Percentiles rank a stretch among this genome's conserved stretches.
These are phyloP conservation scores for Kradibia gibbosae DNA, from an alignment of 1,140 invertebrate species.

Conservation along the genomic window DNA sequence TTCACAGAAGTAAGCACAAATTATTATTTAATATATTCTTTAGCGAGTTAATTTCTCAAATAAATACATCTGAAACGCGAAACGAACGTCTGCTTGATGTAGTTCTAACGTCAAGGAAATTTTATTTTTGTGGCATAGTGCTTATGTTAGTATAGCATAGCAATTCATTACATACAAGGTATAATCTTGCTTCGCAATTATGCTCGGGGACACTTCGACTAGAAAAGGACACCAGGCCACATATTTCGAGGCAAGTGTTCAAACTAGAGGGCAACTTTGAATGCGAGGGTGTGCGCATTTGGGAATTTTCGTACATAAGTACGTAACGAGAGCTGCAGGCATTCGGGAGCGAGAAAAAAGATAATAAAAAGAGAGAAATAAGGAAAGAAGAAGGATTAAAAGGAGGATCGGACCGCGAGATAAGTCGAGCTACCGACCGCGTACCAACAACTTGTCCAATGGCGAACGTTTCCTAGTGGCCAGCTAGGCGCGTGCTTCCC, in stretches of 20 bases:
- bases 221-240: too few relatives aligned
- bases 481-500: conserved; percentile 54
- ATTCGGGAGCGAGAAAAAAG: conserved; percentile 48
- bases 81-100: too few relatives aligned
- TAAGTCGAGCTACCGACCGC: conserved; percentile 60
- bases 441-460: neutral
- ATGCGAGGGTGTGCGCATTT: neutral
- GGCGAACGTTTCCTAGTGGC: neutral
- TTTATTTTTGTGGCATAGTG: too few relatives aligned
- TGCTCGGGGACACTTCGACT: too few relatives aligned
- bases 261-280: neutral
- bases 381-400: conserved; percentile 54
- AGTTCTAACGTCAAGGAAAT: too few relatives aligned
- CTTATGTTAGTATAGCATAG: too few relatives aligned
- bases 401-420: conserved; percentile 61
- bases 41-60: too few relatives aligned
- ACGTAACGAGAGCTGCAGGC: conserved; percentile 43
- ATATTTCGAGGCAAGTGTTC: neutral
- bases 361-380: conserved; percentile 43
- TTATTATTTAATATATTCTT: too few relatives aligned
- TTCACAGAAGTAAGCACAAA: too few relatives aligned
- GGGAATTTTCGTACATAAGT: conserved; percentile 33
- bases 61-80: too few relatives aligned
- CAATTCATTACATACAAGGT: too few relatives aligned
- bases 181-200: too few relatives aligned